These are phyloP conservation scores for Lacerta bilineata DNA, from an alignment of 2,797 vertebrate species.

Conservation along the genomic window DNA sequence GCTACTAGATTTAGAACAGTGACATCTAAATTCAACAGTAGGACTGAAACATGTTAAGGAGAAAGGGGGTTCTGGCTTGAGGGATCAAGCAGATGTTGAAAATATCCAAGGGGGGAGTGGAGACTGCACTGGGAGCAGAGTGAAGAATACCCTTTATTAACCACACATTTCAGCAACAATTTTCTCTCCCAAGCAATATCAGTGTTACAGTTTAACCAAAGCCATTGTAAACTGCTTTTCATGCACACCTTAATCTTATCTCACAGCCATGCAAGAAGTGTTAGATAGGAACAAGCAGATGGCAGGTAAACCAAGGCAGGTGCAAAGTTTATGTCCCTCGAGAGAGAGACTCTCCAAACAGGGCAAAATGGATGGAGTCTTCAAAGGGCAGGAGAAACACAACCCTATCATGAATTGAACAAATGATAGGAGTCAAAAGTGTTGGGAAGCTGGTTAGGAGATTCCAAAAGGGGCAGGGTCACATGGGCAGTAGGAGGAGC, in stretches of 20 bases:
- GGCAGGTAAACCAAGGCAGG: background rate
- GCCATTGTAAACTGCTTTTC: too few species aligned
- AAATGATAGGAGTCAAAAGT: background rate
- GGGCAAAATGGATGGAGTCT: background rate
- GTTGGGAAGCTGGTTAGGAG: background rate
- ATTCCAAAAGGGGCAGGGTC: background rate
- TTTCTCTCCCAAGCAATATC: background rate
- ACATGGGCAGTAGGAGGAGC: background rate
- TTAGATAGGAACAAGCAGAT: too few species aligned
- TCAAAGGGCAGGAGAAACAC: background rate
- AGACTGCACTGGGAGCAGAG: too few species aligned
- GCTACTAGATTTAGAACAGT: background rate
- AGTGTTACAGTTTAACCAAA: background rate
- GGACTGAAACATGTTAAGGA: background rate
- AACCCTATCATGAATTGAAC: background rate
- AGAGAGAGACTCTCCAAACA: too few species aligned
- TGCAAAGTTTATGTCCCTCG: background rate
- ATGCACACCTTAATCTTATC: background rate
- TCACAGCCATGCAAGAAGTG: background rate
- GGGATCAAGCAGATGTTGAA: background rate
- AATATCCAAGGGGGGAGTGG: background rate
- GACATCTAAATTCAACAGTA: background rate
- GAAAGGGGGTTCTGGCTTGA: background rate
- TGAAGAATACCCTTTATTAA: background rate
- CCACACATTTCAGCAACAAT: background rate